Conservation (phyloP, 2,888 invertebrate species). For the Antheraea assamensis region DNA sequence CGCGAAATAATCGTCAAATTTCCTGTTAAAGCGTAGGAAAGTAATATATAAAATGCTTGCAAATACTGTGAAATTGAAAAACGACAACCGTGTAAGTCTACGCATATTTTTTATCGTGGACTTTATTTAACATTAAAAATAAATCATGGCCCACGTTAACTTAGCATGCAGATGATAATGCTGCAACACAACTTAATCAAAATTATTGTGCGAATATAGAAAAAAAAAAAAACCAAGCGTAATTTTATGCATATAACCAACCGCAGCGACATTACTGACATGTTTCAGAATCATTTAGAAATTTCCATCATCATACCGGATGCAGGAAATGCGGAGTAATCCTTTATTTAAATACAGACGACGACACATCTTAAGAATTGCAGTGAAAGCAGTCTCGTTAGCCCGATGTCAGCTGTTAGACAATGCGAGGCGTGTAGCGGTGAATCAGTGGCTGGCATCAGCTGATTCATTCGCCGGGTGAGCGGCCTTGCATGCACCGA, state of each 20-base stretch:
- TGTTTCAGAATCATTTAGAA: not conserved
- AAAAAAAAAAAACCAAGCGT: not conserved
- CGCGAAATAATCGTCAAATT: not conserved
- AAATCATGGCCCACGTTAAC: too few relatives aligned
- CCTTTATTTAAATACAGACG: slow-evolving; percentile 12
- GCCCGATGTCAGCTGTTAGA: slow-evolving; percentile 53
- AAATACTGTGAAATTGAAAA: not conserved
- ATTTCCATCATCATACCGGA: slow-evolving; percentile 25
- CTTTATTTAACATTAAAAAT: not conserved
- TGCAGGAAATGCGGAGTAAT: slow-evolving; percentile 21
- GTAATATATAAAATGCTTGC: not conserved
- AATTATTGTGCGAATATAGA: not conserved
- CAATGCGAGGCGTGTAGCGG: slow-evolving; percentile 55
- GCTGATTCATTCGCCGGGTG: slow-evolving; percentile 68
- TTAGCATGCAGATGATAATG: too few relatives aligned
- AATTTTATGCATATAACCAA: not conserved
- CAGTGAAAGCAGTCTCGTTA: slow-evolving; percentile 40
- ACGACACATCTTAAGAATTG: slow-evolving; percentile 18
- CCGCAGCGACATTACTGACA: slow-evolving; percentile 13
- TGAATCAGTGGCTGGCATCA: slow-evolving; percentile 66
- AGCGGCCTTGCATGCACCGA: slow-evolving; percentile 65
- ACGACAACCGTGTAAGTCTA: not conserved
- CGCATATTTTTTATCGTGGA: too few relatives aligned
- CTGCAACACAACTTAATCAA: too few relatives aligned
- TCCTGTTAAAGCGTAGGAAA: not conserved